Evolutionary conservation across 2,113 vertebrate genomes (phyloP).

Genomic region (Arvicanthis niloticus): DNA sequence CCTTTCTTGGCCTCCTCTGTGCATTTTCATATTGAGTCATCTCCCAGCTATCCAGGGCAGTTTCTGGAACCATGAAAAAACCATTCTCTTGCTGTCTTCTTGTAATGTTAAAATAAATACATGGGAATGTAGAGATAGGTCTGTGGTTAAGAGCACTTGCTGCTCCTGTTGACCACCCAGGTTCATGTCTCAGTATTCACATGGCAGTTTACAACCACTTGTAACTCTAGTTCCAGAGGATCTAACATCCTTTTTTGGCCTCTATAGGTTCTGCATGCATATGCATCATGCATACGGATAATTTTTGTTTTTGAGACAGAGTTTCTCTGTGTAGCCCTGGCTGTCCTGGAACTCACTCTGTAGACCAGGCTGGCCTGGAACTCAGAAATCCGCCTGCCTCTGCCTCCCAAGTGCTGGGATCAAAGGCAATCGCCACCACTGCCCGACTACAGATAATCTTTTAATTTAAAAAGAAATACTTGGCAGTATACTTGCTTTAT

Average conservation of each 20-base stretch:
- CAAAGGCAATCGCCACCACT: no score
- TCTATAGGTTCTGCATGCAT: not conserved
- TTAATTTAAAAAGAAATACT: not conserved
- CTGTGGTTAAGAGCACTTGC: not conserved
- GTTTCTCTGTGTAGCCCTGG: no score
- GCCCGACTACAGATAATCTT: not conserved
- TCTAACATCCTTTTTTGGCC: not conserved
- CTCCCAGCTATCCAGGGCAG: not conserved
- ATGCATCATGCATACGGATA: no score
- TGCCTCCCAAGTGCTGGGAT: no score
- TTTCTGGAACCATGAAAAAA: conserved; percentile 25
- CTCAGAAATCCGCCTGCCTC: no score
- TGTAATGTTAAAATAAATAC: not conserved
- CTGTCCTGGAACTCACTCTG: no score
- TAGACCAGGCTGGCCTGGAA: no score
- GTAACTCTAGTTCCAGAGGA: not conserved
- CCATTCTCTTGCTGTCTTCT: not conserved
- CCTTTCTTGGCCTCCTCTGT: not conserved
- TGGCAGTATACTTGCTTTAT: not conserved
- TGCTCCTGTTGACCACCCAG: not conserved
- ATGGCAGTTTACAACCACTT: not conserved
- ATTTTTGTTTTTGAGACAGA: no score
- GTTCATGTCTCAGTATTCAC: not conserved
- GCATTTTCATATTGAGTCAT: not conserved
- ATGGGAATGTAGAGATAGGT: not conserved